phyloP scores from a whole-genome alignment of 2,888 invertebrate genomes.

The Ormyrus nitidulus region DNA sequence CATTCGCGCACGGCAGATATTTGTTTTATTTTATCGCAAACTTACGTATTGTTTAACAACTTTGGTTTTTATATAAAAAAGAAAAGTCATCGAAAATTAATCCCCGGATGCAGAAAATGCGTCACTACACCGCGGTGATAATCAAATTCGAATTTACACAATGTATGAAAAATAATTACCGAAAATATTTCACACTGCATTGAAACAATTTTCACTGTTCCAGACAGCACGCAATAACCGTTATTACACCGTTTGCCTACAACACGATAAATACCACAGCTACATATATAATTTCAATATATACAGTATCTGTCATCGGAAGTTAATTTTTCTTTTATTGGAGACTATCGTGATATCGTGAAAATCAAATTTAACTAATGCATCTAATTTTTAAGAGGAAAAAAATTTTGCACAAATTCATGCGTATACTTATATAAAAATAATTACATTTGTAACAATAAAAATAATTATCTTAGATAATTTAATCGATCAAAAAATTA shows the following conservation, averaged over 20 bases:
- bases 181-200: conserved; percentile 38
- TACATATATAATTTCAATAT: conserved; percentile 56
- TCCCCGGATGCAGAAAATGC: conserved; percentile 33
- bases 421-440: conserved; percentile 18
- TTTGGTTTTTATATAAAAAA: conserved; percentile 47
- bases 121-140: conserved; percentile 33
- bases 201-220: conserved; percentile 44
- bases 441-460: background rate
- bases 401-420: conserved; percentile 1
- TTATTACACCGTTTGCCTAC: conserved; percentile 59
- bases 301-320: conserved; percentile 44
- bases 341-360: conserved; percentile 16
- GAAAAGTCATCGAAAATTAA: conserved; percentile 47
- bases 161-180: conserved; percentile 51
- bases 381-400: background rate
- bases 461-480: background rate
- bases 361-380: conserved; percentile 21
- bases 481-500: background rate
- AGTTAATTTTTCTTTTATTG: conserved; percentile 30
- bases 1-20: background rate
- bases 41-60: conserved; percentile 43
- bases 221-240: conserved; percentile 63
- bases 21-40: conserved; percentile 37
- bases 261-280: conserved; percentile 62
- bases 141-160: conserved; percentile 41